Conservation (phyloP, 2,888 invertebrate genomes). For the Polymixis flavicincta region DNA sequence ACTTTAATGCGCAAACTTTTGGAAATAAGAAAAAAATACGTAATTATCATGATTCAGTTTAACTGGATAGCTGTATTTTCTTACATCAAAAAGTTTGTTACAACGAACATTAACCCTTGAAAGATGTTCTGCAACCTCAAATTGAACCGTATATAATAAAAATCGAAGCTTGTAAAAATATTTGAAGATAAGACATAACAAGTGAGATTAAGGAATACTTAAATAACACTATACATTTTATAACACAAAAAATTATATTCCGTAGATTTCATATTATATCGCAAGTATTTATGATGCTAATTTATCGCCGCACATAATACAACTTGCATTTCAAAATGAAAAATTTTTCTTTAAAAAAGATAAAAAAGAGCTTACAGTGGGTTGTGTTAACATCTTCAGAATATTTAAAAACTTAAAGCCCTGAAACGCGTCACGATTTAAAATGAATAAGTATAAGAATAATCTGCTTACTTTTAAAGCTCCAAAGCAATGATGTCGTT, state of each 20-base stretch:
- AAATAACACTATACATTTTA: slow-evolving; percentile 22
- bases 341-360: not conserved
- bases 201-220: slow-evolving; percentile 56
- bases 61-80: not conserved
- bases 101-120: not conserved
- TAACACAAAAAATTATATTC: slow-evolving; percentile 30
- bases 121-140: slow-evolving; percentile 9
- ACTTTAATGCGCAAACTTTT: not conserved
- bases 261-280: slow-evolving; percentile 13
- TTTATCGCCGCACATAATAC: not conserved
- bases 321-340: not conserved
- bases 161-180: slow-evolving; percentile 43
- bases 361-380: not conserved
- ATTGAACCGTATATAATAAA: slow-evolving; percentile 20
- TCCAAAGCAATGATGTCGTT: slow-evolving; percentile 31
- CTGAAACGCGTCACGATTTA: slow-evolving; percentile 24
- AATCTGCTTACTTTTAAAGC: slow-evolving; percentile 46
- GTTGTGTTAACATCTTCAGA: slow-evolving; percentile 34
- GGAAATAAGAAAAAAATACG: not conserved
- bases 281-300: slow-evolving; percentile 9
- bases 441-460: not conserved
- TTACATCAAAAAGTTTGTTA: not conserved
- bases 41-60: not conserved
- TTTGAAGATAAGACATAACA: slow-evolving; percentile 45
- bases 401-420: not conserved